Percentiles rank a stretch among this genome's conserved stretches.
phyloP scores from a whole-genome alignment of 2,888 invertebrate genomes.

The Scaptomyza caliginosa region DNA sequence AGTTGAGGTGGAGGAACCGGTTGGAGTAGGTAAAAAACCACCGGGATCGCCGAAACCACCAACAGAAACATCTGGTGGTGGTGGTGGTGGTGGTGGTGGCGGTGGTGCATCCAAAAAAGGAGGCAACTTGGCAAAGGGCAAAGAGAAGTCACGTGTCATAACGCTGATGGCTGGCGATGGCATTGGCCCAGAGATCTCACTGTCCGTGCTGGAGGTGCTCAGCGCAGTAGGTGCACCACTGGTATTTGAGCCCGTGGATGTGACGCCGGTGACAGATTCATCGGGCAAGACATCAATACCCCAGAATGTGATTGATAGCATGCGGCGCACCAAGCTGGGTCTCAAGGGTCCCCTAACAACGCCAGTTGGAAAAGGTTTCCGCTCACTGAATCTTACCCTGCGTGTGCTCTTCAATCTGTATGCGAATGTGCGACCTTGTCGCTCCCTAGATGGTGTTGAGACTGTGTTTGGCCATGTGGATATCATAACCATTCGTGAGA shows the following conservation, averaged over 20 bases:
- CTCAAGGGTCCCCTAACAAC: conserved; percentile 99
- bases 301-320: conserved; percentile 96
- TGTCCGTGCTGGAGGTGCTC: conserved; percentile 98
- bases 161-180: conserved; percentile 99
- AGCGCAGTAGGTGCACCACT: conserved; percentile 96
- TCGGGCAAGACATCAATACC: conserved; percentile 98
- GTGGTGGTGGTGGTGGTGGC: neutral
- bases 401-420: conserved; percentile 98
- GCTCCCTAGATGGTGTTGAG: conserved; percentile 95
- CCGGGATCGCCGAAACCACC: neutral
- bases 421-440: conserved; percentile 98
- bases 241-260: conserved; percentile 98
- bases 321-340: conserved; percentile 96
- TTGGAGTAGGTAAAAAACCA: neutral
- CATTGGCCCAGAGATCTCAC: conserved; percentile 99
- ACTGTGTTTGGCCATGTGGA: conserved; percentile 98
- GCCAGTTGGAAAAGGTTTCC: conserved; percentile 98
- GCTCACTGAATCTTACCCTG: conserved; percentile 98
- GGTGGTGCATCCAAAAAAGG: neutral
- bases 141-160: conserved; percentile 80
- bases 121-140: neutral
- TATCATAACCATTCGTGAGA: conserved; percentile 98
- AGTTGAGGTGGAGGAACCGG: too few species aligned
- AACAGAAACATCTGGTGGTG: neutral
- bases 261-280: conserved; percentile 92